These are phyloP conservation scores for Actinernus sp. DNA, from an alignment of 92 coral and sea anemone species.

Conservation along the genomic window DNA sequence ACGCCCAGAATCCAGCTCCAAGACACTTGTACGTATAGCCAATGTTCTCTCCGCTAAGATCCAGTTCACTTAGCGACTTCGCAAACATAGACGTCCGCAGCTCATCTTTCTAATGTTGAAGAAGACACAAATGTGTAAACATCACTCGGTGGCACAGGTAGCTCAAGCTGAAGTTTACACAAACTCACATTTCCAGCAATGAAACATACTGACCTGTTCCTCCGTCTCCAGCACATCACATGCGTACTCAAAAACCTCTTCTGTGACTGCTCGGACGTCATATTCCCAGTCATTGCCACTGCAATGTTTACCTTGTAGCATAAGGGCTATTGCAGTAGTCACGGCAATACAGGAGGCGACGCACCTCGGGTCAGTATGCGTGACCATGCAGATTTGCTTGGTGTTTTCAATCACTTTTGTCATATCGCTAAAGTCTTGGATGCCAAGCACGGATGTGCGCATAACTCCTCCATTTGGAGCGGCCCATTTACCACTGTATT, in stretches of 20 bases:
- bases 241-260: constrained; percentile 66
- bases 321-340: constrained; percentile 94
- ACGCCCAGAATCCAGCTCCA: constrained; percentile 98
- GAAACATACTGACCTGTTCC: constrained; percentile 73
- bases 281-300: constrained; percentile 38
- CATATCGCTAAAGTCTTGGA: constrained; percentile 84
- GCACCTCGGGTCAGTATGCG: constrained; percentile 98
- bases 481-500: constrained; percentile 50
- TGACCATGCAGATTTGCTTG: constrained; percentile 77
- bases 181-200: neutral
- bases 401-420: constrained; percentile 82
- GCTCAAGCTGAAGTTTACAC: neutral
- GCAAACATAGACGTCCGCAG: constrained; percentile 78
- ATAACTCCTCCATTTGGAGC: constrained; percentile 98
- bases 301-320: constrained; percentile 86
- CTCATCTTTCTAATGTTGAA: constrained; percentile 62
- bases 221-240: constrained; percentile 52
- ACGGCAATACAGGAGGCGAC: constrained; percentile 98
- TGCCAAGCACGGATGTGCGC: constrained; percentile 94
- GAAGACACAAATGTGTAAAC: too few relatives aligned
- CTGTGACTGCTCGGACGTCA: constrained; percentile 52
- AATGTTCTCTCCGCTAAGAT: constrained; percentile 56
- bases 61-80: constrained; percentile 46
- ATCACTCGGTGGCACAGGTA: neutral
- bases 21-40: constrained; percentile 93